Percentiles rank a stretch among this genome's conserved stretches.
Evolutionary conservation across 1,140 invertebrate genomes (phyloP).

Genomic region (Chironomus tepperi): DNA sequence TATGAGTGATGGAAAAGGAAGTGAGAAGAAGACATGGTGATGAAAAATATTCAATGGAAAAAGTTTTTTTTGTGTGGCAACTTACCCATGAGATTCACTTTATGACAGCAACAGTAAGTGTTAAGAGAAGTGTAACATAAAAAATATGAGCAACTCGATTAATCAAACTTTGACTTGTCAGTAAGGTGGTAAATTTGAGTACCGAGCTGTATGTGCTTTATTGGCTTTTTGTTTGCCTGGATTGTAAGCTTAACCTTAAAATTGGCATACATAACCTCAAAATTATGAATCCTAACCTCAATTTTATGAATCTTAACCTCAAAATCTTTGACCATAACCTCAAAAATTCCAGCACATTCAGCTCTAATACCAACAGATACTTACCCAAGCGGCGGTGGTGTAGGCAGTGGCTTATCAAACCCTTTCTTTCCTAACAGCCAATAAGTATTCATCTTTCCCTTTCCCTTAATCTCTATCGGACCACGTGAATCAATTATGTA

Average conservation of each 20-base stretch:
- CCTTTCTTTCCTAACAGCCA: conserved; percentile 83
- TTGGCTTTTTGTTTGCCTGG: too few relatives aligned
- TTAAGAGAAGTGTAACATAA: conserved; percentile 16
- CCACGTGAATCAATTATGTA: conserved; percentile 74
- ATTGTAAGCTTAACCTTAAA: too few relatives aligned
- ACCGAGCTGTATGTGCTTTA: too few relatives aligned
- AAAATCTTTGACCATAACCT: conserved; percentile 17
- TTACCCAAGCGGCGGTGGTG: conserved; percentile 68
- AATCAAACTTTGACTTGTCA: not conserved
- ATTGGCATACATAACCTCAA: not conserved
- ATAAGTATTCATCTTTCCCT: conserved; percentile 82
- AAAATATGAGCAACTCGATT: conserved; percentile 11
- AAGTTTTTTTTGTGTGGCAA: conserved; percentile 15
- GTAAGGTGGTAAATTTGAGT: too few relatives aligned
- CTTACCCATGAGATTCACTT: conserved; percentile 39
- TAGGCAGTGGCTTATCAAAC: conserved; percentile 75
- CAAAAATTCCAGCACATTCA: conserved; percentile 14
- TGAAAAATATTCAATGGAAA: not conserved
- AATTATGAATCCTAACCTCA: not conserved
- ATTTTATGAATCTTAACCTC: not conserved
- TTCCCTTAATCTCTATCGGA: conserved; percentile 77
- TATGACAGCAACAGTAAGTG: conserved; percentile 16
- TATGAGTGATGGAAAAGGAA: not conserved
- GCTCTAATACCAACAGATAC: conserved; percentile 30
- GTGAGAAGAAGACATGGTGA: not conserved